These are phyloP conservation scores for Eulemur rubriventer DNA, from an alignment of 2,797 vertebrate species.

Conservation along the genomic window DNA sequence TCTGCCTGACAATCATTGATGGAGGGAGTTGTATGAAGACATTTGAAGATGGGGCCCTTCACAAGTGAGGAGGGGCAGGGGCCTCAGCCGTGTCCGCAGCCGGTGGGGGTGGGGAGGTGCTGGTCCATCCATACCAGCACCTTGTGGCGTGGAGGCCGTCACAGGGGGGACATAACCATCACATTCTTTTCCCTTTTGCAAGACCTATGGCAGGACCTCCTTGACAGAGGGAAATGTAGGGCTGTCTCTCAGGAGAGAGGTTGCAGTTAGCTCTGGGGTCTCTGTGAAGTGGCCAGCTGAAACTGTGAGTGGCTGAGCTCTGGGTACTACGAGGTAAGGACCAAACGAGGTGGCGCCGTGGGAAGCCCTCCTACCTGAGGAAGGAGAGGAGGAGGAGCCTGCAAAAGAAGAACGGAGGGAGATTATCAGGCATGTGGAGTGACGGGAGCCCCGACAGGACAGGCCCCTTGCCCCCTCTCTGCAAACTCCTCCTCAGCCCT, in stretches of 20 bases:
- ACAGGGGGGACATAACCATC: too few relatives aligned
- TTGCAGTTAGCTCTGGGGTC: not conserved
- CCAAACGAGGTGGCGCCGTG: not conserved
- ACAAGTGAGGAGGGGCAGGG: not conserved
- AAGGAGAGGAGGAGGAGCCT: not conserved
- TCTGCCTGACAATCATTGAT: not conserved
- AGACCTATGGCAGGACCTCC: not conserved
- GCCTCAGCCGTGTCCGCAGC: not conserved
- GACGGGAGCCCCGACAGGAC: not conserved
- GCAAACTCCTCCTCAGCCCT: not conserved
- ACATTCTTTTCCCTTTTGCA: not conserved
- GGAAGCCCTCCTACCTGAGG: not conserved
- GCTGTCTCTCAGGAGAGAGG: not conserved
- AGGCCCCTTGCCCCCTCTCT: not conserved
- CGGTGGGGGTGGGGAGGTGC: rapidly evolving
- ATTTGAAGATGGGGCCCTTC: not conserved
- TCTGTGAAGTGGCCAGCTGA: not conserved
- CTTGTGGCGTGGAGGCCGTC: not conserved
- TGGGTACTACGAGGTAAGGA: not conserved
- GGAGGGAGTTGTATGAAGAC: not conserved
- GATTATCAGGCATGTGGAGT: too few relatives aligned
- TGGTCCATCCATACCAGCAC: not conserved
- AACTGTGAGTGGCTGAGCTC: not conserved
- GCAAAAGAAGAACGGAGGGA: not conserved
- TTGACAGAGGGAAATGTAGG: not conserved